Conservation (phyloP, 2,888 invertebrate species). For the Caenorhabditis virilis region DNA sequence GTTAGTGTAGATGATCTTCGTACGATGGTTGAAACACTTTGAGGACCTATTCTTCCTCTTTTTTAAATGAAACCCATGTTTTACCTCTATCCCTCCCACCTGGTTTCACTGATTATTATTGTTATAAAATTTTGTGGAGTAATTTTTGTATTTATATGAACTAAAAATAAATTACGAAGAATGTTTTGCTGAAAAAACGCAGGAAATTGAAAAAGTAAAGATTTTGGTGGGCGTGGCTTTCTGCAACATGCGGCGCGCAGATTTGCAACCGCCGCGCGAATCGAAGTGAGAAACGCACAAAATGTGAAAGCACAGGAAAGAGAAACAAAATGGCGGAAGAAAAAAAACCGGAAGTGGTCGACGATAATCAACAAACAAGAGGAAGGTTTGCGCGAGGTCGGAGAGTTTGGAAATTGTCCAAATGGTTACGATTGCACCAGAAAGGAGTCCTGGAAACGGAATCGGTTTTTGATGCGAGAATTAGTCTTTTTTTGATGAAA, state of each 20-base stretch:
- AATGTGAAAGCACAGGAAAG: conserved; percentile 38
- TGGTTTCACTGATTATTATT: too few relatives aligned
- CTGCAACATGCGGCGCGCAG: too few relatives aligned
- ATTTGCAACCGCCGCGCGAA: not conserved
- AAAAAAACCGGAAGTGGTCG: conserved; percentile 39
- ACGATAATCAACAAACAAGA: conserved; percentile 36
- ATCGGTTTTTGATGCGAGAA: not conserved
- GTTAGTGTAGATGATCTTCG: conserved; percentile 27
- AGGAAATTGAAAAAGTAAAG: too few relatives aligned
- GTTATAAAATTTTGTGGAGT: too few relatives aligned
- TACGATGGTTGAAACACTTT: conserved; percentile 36
- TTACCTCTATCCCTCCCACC: too few relatives aligned
- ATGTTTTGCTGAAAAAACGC: too few relatives aligned
- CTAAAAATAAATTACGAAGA: too few relatives aligned
- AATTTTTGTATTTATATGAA: too few relatives aligned
- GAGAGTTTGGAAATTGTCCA: conserved; percentile 39
- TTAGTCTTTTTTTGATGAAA: not conserved
- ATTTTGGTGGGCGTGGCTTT: too few relatives aligned
- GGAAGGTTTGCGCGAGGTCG: conserved; percentile 38
- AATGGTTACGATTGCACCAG: conserved; percentile 26
- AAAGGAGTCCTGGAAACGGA: conserved; percentile 13
- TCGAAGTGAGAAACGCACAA: conserved; percentile 7
- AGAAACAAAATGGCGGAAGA: conserved; percentile 41
- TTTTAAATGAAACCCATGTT: too few relatives aligned
- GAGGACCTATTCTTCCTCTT: too few relatives aligned